Evolutionary conservation across 2,888 invertebrate genomes (phyloP), one percentile per base, ranked within the genome.

Genomic region (Eucera pruinosa): DNA sequence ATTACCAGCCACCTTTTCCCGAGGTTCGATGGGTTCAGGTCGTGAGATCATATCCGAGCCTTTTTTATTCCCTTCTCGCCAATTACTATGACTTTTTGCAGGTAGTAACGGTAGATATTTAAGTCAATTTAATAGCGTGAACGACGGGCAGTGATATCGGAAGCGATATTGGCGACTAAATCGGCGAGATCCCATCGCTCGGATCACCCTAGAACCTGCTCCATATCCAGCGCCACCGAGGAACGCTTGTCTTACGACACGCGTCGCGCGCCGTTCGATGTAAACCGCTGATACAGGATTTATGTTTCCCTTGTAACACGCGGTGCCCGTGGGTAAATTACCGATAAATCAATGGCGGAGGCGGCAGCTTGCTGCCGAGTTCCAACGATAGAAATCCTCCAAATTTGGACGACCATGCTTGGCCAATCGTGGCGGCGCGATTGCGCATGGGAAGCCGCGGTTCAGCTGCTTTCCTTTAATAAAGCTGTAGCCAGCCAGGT

Each of bases 201-300:
- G 64, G 81, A 61, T 69, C 66, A 70, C 54, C 62, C 76, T 52
- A 62, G 84, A 83, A 84, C 84, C 84, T 84, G 84, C 82, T 80
- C 78, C 55, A 64, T 70, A 50, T 76, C 61, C 11, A 73, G 52
- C 65, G 69, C 65, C 52, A 62, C 41, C 45, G 57, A 39, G 58
- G 47, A 57, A 69, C 48, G 67, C 7, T 65, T 74, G 69, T 18
- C 33, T 84, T 84, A 75, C 84, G 84, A 84, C 84, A 84, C 82
- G 84, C 82, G 84, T 84, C 84, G 80, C 82, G 71, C 83, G 76
- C 82, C 70, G 77, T 70, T 48, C 66, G 84, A 84, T 82, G 81
- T 81, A 84, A 84, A 74, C 74, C 74, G 74, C 68, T 78, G 84
- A 84, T 84, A 79, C 68, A 81, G 72, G 84, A 84, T 84, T 84